Evolutionary conservation across 2,888 invertebrate genomes (phyloP).

Genomic region (Chaetoderma sp.): DNA sequence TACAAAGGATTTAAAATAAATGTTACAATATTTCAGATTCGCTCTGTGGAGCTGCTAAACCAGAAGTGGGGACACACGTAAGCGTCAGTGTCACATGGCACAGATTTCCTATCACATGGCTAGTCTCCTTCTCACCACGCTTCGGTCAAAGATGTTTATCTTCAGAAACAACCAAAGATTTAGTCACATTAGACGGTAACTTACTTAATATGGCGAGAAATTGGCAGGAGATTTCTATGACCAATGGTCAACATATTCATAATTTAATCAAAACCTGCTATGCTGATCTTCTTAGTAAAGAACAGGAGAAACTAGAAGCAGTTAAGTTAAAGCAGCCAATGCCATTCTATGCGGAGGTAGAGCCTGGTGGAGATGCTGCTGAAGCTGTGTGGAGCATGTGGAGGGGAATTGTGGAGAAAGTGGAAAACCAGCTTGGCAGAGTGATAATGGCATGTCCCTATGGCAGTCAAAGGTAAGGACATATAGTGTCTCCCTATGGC

Average conservation of each 20-base stretch:
- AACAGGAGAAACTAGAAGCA: constrained; percentile 31
- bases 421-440: constrained; percentile 51
- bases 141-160: constrained; percentile 53
- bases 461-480: constrained; percentile 59
- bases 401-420: constrained; percentile 45
- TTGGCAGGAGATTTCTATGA: constrained; percentile 49
- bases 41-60: no score
- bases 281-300: constrained; percentile 25
- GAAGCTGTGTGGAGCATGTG: constrained; percentile 32
- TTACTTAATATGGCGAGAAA: constrained; percentile 56
- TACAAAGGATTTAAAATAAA: no score
- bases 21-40: no score
- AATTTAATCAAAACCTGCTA: constrained; percentile 40
- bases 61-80: no score
- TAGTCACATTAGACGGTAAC: constrained; percentile 32
- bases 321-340: constrained; percentile 28
- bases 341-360: constrained; percentile 43
- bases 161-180: constrained; percentile 42
- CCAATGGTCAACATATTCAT: constrained; percentile 45
- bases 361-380: constrained; percentile 25
- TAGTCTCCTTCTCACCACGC: constrained; percentile 38
- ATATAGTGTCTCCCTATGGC: not conserved
- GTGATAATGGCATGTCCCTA: constrained; percentile 60
- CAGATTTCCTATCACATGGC: constrained; percentile 52
- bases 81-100: no score